Percentiles rank a stretch among this genome's conserved stretches.
phyloP scores from a whole-genome alignment of 2,888 invertebrate genomes.

The Epinotia ramella region DNA sequence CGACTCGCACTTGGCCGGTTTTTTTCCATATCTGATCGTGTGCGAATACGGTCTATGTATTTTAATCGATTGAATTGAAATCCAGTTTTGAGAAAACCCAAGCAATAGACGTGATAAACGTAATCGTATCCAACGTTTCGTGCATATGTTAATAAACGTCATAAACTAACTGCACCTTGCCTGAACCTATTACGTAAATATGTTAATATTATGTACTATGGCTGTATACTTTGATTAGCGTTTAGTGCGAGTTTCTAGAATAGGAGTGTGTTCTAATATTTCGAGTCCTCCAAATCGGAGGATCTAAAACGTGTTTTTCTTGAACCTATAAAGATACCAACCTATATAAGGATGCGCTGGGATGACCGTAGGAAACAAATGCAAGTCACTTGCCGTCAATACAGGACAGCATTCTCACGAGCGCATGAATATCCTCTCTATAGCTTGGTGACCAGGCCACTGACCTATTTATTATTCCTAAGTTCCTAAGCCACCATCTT shows the following conservation, averaged over 20 bases:
- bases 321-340: too few species aligned
- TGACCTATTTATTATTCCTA: too few species aligned
- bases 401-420: too few species aligned
- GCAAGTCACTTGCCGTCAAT: too few species aligned
- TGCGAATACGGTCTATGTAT: background rate
- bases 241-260: background rate
- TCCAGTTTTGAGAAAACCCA: constrained; percentile 25
- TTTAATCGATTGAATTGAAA: background rate
- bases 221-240: background rate
- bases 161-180: constrained; percentile 29
- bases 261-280: background rate
- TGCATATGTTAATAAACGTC: constrained; percentile 23
- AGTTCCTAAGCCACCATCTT: too few species aligned
- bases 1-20: too few species aligned
- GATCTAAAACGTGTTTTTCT: too few species aligned
- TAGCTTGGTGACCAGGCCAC: too few species aligned
- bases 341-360: too few species aligned
- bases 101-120: constrained; percentile 23
- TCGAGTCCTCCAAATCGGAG: background rate
- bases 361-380: too few species aligned
- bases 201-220: background rate
- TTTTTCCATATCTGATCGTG: too few species aligned
- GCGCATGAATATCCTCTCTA: too few species aligned
- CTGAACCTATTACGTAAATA: constrained; percentile 6
- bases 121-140: constrained; percentile 29